Evolutionary conservation across 2,797 vertebrate species (phyloP).

Genomic region (Ctenopoma kingsleyae): DNA sequence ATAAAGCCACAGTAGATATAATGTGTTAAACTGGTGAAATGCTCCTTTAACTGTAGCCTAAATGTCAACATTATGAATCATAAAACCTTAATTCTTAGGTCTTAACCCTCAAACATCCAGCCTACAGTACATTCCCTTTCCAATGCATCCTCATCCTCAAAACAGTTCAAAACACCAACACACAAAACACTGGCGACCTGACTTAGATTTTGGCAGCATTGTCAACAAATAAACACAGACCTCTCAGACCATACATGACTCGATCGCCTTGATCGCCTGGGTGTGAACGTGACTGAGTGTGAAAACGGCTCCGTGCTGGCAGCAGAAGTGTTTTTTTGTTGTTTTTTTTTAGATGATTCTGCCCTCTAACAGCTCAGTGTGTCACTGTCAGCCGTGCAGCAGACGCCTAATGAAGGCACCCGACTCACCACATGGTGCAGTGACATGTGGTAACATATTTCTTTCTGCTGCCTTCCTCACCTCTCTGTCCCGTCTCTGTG

Average conservation of each 20-base stretch:
- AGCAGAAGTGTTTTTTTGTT: constrained; percentile 31
- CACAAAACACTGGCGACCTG: neutral
- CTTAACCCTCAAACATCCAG: too few species aligned
- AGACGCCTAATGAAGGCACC: constrained; percentile 46
- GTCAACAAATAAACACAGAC: constrained; percentile 27
- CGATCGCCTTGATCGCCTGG: constrained; percentile 15
- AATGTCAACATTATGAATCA: too few species aligned
- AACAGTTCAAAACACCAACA: too few species aligned
- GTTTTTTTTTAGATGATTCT: constrained; percentile 32
- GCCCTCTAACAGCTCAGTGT: constrained; percentile 34
- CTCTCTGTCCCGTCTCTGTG: neutral
- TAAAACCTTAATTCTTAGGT: too few species aligned
- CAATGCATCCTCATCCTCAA: too few species aligned
- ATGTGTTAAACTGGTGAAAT: too few species aligned
- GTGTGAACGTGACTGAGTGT: constrained; percentile 9
- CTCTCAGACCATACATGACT: constrained; percentile 20
- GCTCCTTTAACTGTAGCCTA: too few species aligned
- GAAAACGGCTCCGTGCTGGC: constrained; percentile 23
- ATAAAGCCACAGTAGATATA: too few species aligned
- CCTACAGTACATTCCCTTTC: too few species aligned
- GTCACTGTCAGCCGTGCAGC: constrained; percentile 42
- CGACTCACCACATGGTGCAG: constrained; percentile 26
- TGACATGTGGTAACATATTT: constrained; percentile 34
- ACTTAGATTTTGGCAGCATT: constrained; percentile 11
- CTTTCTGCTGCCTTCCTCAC: constrained; percentile 25